These are phyloP conservation scores for Hylaeus anthracinus DNA, from an alignment of 1,140 invertebrate species.

Conservation along the genomic window DNA sequence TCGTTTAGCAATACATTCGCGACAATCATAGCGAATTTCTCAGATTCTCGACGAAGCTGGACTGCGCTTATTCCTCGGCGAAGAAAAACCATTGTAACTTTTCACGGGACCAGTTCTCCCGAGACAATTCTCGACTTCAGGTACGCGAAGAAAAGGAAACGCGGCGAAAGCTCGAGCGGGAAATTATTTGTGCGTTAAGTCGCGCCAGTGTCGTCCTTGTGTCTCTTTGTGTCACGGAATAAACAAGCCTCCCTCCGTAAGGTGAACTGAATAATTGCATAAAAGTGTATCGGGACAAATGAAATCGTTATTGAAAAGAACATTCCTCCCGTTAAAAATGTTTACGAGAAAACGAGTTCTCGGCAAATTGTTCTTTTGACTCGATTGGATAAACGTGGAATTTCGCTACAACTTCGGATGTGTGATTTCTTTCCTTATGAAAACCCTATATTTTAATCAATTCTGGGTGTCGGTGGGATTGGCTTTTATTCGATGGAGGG, in stretches of 20 bases:
- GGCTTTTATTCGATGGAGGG: too few species aligned
- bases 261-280: neutral
- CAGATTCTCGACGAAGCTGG: neutral
- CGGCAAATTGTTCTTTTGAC: neutral
- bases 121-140: neutral
- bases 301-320: neutral
- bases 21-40: neutral
- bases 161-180: neutral
- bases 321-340: neutral
- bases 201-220: neutral
- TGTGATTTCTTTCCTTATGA: neutral
- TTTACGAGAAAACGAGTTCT: neutral
- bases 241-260: neutral
- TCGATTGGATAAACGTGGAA: neutral
- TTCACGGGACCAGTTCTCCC: neutral
- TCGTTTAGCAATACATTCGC: neutral
- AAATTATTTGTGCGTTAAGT: slow-evolving; percentile 28
- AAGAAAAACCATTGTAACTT: slow-evolving; percentile 30
- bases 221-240: neutral
- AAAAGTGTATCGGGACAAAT: neutral
- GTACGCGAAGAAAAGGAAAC: neutral
- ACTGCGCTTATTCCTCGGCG: neutral
- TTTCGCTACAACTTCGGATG: too few species aligned
- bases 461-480: too few species aligned
- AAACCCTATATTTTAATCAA: too few species aligned